A percentile compares a stretch with the other conserved stretches of the same genome.
Evolutionary conservation across 2,888 invertebrate species (phyloP).

Genomic region (Ceriagrion tenellum): DNA sequence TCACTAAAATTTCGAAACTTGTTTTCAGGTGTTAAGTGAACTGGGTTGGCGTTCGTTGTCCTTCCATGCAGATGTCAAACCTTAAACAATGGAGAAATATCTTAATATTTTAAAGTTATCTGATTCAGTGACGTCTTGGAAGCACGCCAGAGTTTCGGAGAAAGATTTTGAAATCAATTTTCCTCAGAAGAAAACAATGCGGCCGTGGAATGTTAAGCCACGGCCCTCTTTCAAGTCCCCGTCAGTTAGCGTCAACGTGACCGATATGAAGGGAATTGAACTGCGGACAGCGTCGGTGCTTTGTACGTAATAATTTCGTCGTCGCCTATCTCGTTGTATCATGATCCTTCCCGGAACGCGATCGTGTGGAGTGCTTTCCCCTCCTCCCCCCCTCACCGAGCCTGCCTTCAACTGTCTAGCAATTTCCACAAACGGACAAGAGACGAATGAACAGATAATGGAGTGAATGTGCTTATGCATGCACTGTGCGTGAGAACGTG

Average conservation of each 20-base stretch:
- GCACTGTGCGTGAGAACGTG: not conserved
- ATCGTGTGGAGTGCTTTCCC: not conserved
- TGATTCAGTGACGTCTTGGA: not conserved
- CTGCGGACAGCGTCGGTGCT: not conserved
- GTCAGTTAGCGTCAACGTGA: not conserved
- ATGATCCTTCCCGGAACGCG: not conserved
- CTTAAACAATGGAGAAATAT: not conserved
- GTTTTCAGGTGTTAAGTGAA: not conserved
- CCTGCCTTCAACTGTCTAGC: not conserved
- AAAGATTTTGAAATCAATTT: not conserved
- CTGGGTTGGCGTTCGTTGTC: not conserved
- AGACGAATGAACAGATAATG: no score
- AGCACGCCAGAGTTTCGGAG: not conserved
- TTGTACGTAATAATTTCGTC: conserved; percentile 2
- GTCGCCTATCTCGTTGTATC: not conserved
- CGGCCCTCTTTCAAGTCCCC: not conserved
- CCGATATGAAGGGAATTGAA: not conserved
- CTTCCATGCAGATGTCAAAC: not conserved
- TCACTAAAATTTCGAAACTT: no score
- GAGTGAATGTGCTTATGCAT: no score
- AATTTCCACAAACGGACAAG: not conserved
- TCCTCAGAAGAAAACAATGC: not conserved
- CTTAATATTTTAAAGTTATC: not conserved
- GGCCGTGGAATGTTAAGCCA: not conserved
- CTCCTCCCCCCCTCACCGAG: not conserved